Base-by-base conservation (phyloP, 2,113 vertebrate genomes). In the Xenopus borealis region DNA sequence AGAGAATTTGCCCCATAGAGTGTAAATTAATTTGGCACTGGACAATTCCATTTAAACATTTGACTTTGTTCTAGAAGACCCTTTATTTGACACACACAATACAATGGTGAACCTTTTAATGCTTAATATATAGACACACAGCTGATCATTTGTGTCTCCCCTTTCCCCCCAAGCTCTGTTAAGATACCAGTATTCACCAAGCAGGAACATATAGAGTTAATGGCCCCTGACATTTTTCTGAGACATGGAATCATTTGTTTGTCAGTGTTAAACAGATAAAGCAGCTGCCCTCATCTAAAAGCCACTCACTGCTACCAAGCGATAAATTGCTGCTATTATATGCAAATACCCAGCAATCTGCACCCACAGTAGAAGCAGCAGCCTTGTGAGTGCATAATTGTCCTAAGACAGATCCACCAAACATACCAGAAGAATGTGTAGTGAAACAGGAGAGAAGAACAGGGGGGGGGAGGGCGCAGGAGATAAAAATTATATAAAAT, bases 291-390 rank as follows among this genome's bases (percentile, higher is more conserved):
- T 76, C 74, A 69, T 76, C 74, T 76, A 69, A 76, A 76, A 76
- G 74, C 74, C 74, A 69, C 74, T 76, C 74, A 63, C 74, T 76
- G 66, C 74, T 69, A 61, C 66, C 74, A 76, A 76, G 74, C 74
- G 74, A 76, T 76, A 76, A 76, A 76, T 76, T 76, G 74, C 74
- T 76, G 74, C 74, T 76, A 76, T 76, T 76, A 76, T 76, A 76
- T 76, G 74, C 74, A 76, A 76, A 76, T 76, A 76, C 74, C 47
- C 74, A 62, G 69, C 74, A 76, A 76, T 76, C 74, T 76, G 74
- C 74, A 76, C 74, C 74, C 74, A 76, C 66, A 76, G 66, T 69
- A 76, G 47, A 59, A 76, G 64, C 23, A 27, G 23, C 74, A 76
- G 74, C 66, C 58, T 63, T 69, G 66, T 69, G 74, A 76, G 69